Evolutionary conservation across 2,113 vertebrate genomes (phyloP), one percentile per base, ranked within the genome.

Genomic region (Psittacus erithacus): DNA sequence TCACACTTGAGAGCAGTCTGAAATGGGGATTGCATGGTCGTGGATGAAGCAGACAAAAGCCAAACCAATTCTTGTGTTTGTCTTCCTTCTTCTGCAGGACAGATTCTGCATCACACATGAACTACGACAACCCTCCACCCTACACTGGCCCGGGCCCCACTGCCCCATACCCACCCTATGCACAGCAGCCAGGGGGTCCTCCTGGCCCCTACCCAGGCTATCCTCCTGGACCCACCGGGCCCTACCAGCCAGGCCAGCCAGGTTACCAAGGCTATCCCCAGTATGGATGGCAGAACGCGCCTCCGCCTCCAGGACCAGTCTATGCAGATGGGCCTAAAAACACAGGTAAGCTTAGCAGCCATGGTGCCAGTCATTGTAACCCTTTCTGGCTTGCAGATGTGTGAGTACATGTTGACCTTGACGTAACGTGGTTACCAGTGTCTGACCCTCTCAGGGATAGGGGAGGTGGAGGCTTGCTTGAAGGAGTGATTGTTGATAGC

Each of bases 281-380:
- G 60, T 98, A 98, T 0, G 98, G 98, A 52, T 98, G 98, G 98
- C 99, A 99, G 86, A 98, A 98, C 0, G 98, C 98, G 6, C 98
- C 98, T 53, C 98, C 98, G 0, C 98, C 98, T 78, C 98, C 98
- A 17, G 99, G 98, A 83, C 98, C 98, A 1, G 97, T 98, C 93
- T 99, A 99, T 24, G 96, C 96, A 13, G 98, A 99, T 68, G 98
- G 98, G 91, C 99, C 99, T 44, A 99, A 99, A 98, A 99, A 99
- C 96, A 99, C 99, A 99, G 99, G 99, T 99, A 98, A 73, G 55
- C 35, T 23, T 39, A 31, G 47, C 31, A 13, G 49, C 65, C 6
- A 1, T 8, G 33, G 17, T 28, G 7, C 6, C 13, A 9, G 15
- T 10, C 9, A 17, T 31, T 8, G 2, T 33, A 39, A 19, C 68